Conservation (phyloP, 2,888 invertebrate genomes). For the Clunio marinus region DNA sequence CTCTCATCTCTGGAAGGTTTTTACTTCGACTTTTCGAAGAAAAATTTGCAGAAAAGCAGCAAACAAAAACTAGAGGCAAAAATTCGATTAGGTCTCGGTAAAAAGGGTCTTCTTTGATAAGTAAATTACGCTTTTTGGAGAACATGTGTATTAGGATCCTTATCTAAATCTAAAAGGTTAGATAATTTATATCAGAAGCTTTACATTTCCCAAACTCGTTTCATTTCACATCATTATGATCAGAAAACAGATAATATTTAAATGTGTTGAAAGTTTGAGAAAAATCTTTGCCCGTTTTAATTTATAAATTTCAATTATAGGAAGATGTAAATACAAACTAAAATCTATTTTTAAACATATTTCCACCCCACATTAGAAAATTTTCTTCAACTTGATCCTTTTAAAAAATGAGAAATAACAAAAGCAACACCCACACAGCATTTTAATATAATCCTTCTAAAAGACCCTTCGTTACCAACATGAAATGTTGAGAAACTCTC, state of each 20-base stretch:
- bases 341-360: too few relatives aligned
- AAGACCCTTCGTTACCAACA: not conserved
- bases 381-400: not conserved
- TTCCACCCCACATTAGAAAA: not conserved
- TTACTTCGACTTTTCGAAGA: not conserved
- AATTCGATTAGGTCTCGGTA: constrained; percentile 35
- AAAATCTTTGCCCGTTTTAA: too few relatives aligned
- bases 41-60: not conserved
- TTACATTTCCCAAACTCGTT: not conserved
- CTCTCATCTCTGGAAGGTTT: constrained; percentile 21
- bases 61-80: constrained; percentile 32
- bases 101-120: constrained; percentile 8
- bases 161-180: constrained; percentile 28
- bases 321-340: too few relatives aligned
- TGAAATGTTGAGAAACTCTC: not conserved
- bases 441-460: not conserved
- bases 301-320: too few relatives aligned
- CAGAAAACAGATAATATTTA: too few relatives aligned
- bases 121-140: constrained; percentile 5
- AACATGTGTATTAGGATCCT: constrained; percentile 27
- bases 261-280: too few relatives aligned
- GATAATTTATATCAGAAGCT: constrained; percentile 31
- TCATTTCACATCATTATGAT: constrained; percentile 14
- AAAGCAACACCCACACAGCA: constrained; percentile 7
- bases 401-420: not conserved